Evolutionary conservation across 1,140 invertebrate genomes (phyloP).

Genomic region (Rhynchophorus ferrugineus): DNA sequence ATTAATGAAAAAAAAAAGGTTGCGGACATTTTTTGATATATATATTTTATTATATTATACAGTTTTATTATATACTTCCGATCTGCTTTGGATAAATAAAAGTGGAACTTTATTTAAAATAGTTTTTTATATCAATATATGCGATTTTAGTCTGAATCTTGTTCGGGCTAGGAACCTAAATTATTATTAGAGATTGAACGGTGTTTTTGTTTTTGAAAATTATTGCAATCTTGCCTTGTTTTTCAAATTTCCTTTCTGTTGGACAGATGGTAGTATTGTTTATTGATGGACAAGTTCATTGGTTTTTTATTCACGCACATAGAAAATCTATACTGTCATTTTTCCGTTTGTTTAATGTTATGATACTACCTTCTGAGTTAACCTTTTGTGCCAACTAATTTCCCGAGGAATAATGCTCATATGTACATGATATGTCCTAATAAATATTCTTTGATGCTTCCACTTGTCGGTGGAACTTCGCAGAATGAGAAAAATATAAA

Average conservation of each 20-base stretch:
- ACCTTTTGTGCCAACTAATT: conserved; percentile 22
- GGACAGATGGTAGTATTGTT: neutral
- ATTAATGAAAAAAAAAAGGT: conserved; percentile 28
- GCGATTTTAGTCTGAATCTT: neutral
- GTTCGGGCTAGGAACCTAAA: neutral
- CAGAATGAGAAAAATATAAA: no score
- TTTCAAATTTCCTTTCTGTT: neutral
- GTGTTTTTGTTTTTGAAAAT: neutral
- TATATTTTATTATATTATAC: conserved; percentile 27
- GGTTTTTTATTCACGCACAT: neutral
- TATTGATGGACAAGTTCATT: neutral
- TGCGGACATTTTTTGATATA: conserved; percentile 30
- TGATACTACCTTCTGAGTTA: neutral
- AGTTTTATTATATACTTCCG: conserved; percentile 8
- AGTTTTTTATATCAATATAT: conserved; percentile 15
- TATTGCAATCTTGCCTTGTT: neutral
- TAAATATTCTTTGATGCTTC: conserved; percentile 7
- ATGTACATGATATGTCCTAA: neutral
- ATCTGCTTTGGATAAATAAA: conserved; percentile 7
- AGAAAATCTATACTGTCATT: no score
- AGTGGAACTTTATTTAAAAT: conserved; percentile 17
- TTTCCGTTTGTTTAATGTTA: neutral
- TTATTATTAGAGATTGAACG: neutral
- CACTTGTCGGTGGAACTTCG: no score
- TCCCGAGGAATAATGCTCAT: conserved; percentile 22